phyloP scores from a whole-genome alignment of 2,888 invertebrate genomes.

The Dynastes maya region DNA sequence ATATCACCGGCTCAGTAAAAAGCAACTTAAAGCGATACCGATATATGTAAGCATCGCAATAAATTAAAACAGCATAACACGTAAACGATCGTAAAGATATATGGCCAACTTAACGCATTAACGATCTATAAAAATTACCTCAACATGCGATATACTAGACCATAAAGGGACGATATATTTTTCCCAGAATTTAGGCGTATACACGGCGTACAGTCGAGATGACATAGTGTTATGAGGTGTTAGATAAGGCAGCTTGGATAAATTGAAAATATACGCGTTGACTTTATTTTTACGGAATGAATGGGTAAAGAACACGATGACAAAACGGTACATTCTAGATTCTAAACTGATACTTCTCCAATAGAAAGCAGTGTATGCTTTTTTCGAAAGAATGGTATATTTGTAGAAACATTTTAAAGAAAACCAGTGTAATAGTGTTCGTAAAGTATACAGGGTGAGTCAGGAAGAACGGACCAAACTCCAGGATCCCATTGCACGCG shows the following conservation, averaged over 20 bases:
- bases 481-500: no score
- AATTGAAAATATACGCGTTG: conserved; percentile 1
- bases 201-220: not conserved
- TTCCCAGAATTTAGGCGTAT: not conserved
- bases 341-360: no score
- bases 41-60: not conserved
- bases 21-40: no score
- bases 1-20: not conserved
- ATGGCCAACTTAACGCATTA: not conserved
- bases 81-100: conserved; percentile 9
- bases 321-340: no score
- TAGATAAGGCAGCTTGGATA: not conserved
- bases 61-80: not conserved
- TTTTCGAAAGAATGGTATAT: no score
- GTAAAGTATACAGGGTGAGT: no score
- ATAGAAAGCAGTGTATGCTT: no score
- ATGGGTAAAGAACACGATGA: not conserved
- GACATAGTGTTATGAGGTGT: not conserved
- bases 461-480: no score
- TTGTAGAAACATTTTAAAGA: no score
- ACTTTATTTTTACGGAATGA: not conserved
- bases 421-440: no score
- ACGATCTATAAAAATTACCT: conserved; percentile 2
- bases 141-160: not conserved
- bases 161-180: not conserved